Conservation (phyloP, 2,113 vertebrate species). For the Ellobius talpinus region DNA sequence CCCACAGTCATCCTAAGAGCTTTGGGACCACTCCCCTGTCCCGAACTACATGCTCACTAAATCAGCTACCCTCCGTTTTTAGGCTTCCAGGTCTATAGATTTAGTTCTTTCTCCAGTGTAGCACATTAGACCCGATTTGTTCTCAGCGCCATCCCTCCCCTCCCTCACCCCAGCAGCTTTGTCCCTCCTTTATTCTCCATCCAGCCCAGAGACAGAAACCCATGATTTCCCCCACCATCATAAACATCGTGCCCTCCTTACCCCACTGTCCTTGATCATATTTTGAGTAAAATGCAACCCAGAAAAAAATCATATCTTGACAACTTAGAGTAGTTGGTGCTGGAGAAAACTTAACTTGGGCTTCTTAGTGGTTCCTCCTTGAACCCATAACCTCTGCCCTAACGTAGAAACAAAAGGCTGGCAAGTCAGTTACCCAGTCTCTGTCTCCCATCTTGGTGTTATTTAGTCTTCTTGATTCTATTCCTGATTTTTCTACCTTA, state of each 20-base stretch:
- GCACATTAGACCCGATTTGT: fast-evolving
- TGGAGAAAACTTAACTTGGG: neutral
- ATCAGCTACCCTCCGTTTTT: neutral
- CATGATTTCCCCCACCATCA: fast-evolving
- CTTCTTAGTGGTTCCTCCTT: neutral
- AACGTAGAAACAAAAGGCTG: neutral
- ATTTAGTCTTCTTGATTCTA: neutral
- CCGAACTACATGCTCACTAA: fast-evolving
- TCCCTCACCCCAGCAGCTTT: neutral
- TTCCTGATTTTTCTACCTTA: neutral
- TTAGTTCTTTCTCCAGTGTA: neutral
- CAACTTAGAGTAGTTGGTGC: neutral
- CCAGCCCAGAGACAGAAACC: neutral
- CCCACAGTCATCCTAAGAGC: neutral
- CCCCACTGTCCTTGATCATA: fast-evolving
- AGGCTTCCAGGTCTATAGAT: fast-evolving
- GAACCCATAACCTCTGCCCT: neutral
- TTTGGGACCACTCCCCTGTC: neutral
- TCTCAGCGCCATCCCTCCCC: fast-evolving
- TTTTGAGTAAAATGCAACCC: neutral
- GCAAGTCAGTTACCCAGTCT: no score
- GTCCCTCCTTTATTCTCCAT: neutral
- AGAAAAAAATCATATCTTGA: neutral
- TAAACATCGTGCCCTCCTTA: neutral
- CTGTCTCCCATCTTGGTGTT: neutral